Evolutionary conservation across 2,888 invertebrate genomes (phyloP), one percentile per base, ranked within the genome.

Genomic region (Drosophila acutilabella): DNA sequence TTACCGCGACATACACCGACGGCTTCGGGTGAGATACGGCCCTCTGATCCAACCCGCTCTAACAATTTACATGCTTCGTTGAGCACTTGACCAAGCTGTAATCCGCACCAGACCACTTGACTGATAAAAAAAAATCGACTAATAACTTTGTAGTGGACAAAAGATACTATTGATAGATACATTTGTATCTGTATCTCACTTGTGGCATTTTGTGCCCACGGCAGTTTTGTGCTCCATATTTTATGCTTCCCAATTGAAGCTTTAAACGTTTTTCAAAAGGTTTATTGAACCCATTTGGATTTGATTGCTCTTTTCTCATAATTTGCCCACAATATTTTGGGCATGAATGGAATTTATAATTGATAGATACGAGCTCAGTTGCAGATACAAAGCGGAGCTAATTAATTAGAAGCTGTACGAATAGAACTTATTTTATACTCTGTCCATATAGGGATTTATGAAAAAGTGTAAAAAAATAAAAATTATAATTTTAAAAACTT

Each of bases 1-100:
- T 30, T 95, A 96, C 88, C 94, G 97, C 74, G 97, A 97, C 92
- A 95, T 97, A 74, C 96, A 97, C 91, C 94, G 96, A 57, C 95
- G 96, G 83, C 93, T 97, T 62, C 95, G 96, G 94, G 97, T 97
- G 93, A 89, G 90, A 14, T 50, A 18, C n/a, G n/a, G 10, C n/a
- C 16, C 40, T 14, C n/a, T 20, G 3, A 11, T 2, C 13, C 8
- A 1, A 16, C 16, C 4, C n/a, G 23, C 18, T 40, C 18, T 60
- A 74, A 13, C 64, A 70, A 75, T 80, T 79, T 75, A 74, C 69
- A 86, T 75, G 89, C 79, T 56, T 83, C 76, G 89, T 64, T 89
- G 53, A 65, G 50, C 89, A 86, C 64, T 50, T 56, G 40, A 38
- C 4, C 18, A 23, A 4, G 26, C 40, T 42, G 38, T 54, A 62